Conservation (phyloP, 2,888 invertebrate genomes). For the Thyatira batis region DNA sequence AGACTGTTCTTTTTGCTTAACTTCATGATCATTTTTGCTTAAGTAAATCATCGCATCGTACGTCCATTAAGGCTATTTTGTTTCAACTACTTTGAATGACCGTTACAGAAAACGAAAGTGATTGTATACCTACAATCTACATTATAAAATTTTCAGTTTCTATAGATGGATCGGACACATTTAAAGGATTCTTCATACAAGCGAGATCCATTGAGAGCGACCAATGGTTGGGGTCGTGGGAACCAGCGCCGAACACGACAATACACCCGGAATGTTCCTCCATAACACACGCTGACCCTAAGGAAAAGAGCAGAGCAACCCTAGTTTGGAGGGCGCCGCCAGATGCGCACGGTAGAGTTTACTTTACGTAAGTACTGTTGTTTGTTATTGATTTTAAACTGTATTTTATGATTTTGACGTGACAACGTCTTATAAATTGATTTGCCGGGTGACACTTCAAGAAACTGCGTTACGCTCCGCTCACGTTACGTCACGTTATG, state of each 20-base stretch:
- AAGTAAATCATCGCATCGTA: no score
- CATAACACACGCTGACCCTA: conserved; percentile 89
- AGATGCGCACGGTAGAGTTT: conserved; percentile 86
- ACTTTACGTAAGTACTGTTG: conserved; percentile 87
- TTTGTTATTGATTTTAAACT: neutral
- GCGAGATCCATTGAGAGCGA: conserved; percentile 87
- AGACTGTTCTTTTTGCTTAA: no score
- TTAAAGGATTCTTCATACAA: conserved; percentile 93
- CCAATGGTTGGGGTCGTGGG: conserved; percentile 90
- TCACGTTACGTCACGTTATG: no score
- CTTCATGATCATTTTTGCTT: no score
- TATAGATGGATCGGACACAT: conserved; percentile 81
- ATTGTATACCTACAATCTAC: no score
- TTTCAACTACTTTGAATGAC: neutral
- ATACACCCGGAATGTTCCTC: conserved; percentile 90
- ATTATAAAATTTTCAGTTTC: conserved; percentile 71
- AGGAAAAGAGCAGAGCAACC: conserved; percentile 87
- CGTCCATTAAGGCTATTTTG: no score
- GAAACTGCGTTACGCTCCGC: no score
- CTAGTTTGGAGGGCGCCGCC: conserved; percentile 89
- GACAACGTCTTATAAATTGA: no score
- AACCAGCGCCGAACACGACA: conserved; percentile 88
- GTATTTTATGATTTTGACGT: no score
- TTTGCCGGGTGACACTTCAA: no score
- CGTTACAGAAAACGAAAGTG: no score